Evolutionary conservation across 2,113 vertebrate genomes (phyloP).

Genomic region (Microcebus ravelobensis): DNA sequence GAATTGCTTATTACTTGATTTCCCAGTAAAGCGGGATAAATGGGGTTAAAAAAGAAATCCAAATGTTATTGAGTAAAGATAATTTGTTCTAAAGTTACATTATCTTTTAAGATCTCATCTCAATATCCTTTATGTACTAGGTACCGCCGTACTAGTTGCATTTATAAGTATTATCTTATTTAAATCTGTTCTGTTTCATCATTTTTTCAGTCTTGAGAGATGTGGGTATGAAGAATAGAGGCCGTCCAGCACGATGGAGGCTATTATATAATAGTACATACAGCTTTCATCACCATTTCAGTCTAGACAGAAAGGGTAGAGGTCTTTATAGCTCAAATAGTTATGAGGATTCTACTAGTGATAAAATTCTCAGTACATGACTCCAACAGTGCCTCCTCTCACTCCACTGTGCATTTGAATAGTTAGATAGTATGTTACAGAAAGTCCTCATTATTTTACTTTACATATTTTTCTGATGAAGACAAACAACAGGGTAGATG

Average conservation of each 20-base stretch:
- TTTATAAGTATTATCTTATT: neutral
- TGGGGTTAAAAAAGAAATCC: neutral
- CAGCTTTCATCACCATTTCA: rapidly evolving
- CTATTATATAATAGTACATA: rapidly evolving
- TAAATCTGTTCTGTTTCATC: neutral
- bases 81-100: neutral
- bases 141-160: neutral
- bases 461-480: neutral
- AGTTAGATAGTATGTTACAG: neutral
- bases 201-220: neutral
- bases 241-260: rapidly evolving
- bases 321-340: neutral
- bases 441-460: neutral
- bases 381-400: neutral
- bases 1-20: neutral
- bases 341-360: neutral
- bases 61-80: neutral
- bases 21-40: neutral
- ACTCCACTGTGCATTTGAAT: neutral
- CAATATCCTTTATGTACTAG: neutral
- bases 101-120: neutral
- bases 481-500: neutral
- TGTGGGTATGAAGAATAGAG: neutral
- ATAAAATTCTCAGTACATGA: neutral
- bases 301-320: neutral